Conservation (phyloP, 1,140 invertebrate genomes). For the Trachelipus rathkii region DNA sequence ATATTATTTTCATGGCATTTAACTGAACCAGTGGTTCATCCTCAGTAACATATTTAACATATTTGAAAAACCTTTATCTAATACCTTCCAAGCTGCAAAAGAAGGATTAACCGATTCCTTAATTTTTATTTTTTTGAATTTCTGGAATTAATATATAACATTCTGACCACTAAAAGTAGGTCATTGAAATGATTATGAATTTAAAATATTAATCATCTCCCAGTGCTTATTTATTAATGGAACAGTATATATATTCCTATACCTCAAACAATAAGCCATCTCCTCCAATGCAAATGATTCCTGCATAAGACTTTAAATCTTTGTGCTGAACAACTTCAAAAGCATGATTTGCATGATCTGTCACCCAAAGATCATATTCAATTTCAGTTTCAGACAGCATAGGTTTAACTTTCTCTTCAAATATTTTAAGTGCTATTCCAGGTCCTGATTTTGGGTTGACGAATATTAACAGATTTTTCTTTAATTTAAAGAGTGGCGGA, state of each 20-base stretch:
- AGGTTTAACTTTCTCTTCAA: constrained; percentile 8
- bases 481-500: background rate
- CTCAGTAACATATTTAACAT: too few relatives aligned
- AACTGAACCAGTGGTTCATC: too few relatives aligned
- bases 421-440: constrained; percentile 7
- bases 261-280: constrained; percentile 12
- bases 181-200: too few relatives aligned
- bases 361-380: constrained; percentile 3
- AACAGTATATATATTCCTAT: background rate
- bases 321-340: background rate
- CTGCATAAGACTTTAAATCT: background rate
- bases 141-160: too few relatives aligned
- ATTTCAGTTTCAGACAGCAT: background rate
- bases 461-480: constrained; percentile 4
- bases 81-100: too few relatives aligned
- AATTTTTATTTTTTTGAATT: too few relatives aligned
- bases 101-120: too few relatives aligned
- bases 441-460: constrained; percentile 10
- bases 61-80: too few relatives aligned
- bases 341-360: constrained; percentile 8
- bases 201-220: too few relatives aligned
- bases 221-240: too few relatives aligned
- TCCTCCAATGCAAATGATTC: background rate
- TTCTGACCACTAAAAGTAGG: too few relatives aligned
- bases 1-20: too few relatives aligned